Evolutionary conservation across 2,113 vertebrate genomes (phyloP).

Genomic region (Protobothrops flavoviridis): DNA sequence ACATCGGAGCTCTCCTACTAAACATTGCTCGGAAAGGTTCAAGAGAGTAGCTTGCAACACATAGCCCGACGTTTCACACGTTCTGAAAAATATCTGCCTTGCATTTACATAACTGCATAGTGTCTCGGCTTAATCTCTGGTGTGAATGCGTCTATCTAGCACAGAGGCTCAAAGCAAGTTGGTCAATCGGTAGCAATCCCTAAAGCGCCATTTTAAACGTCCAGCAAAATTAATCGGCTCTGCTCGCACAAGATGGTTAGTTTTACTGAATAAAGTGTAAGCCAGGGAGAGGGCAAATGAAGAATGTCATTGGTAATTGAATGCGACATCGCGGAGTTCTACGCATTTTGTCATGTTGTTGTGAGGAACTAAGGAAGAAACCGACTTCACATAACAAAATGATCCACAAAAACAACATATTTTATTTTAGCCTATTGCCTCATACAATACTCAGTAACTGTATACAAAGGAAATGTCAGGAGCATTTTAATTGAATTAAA

Average conservation of each 20-base stretch:
- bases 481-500: not conserved
- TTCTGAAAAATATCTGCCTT: not conserved
- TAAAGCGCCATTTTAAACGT: not conserved
- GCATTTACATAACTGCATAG: not conserved
- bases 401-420: not conserved
- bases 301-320: not conserved
- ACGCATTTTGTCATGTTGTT: not conserved
- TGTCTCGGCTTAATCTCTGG: not conserved
- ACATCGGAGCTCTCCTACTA: not conserved
- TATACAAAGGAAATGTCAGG: not conserved
- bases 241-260: not conserved
- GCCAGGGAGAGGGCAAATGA: not conserved
- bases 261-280: not conserved
- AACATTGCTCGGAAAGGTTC: not conserved
- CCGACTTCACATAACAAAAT: not conserved
- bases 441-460: not conserved
- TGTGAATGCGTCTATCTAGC: not conserved
- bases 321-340: not conserved
- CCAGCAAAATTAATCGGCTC: not conserved
- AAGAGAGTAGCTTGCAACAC: not conserved
- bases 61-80: not conserved
- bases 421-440: not conserved
- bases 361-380: not conserved
- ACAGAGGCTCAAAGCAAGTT: not conserved
- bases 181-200: not conserved